These are phyloP conservation scores for Hyaena hyaena DNA, from an alignment of 2,113 vertebrate genomes.

Conservation along the genomic window DNA sequence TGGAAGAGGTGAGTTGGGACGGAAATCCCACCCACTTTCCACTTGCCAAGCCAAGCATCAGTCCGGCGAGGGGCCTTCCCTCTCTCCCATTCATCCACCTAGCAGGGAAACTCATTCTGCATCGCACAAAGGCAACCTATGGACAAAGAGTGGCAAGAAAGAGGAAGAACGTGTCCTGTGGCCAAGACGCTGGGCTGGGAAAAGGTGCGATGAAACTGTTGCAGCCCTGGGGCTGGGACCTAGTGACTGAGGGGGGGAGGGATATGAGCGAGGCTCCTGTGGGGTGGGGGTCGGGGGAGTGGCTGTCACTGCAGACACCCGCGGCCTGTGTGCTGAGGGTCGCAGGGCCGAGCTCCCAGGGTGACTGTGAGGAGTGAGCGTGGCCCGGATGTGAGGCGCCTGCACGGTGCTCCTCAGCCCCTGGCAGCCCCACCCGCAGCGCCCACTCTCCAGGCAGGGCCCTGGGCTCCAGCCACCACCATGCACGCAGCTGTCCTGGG, in stretches of 20 bases:
- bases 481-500: too few species aligned
- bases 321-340: too few species aligned
- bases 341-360: background rate
- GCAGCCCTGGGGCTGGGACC: background rate
- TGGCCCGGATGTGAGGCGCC: too few species aligned
- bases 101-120: background rate
- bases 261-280: background rate
- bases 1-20: background rate
- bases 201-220: too few species aligned
- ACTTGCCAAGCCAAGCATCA: too few species aligned
- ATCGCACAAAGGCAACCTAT: background rate
- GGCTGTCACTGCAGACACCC: background rate
- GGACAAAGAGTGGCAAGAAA: background rate
- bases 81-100: too few species aligned
- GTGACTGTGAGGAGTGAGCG: background rate
- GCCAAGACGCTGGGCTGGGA: background rate
- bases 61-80: background rate
- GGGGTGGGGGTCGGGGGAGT: background rate
- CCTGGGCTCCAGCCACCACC: background rate
- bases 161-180: background rate
- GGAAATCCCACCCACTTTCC: background rate
- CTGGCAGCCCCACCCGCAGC: background rate
- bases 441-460: rapidly evolving
- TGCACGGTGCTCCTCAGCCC: too few species aligned
- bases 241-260: too few species aligned